A percentile compares a stretch with the other conserved stretches of the same genome.
Evolutionary conservation across 2,113 vertebrate species (phyloP).

Genomic region (Varanus salvator): DNA sequence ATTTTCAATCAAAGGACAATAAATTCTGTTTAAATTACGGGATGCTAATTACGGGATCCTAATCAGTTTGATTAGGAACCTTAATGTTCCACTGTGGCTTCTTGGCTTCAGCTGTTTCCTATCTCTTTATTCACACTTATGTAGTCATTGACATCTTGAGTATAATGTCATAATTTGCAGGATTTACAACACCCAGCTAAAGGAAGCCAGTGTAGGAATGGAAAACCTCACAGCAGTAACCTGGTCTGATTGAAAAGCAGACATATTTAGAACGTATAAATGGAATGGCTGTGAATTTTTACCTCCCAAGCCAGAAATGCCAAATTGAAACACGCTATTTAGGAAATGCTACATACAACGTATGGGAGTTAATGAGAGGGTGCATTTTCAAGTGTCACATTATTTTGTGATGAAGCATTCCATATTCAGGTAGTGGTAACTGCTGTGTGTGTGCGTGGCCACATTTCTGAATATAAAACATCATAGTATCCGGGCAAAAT

Average conservation of each 20-base stretch:
- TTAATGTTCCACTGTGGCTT: background rate
- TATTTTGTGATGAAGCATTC: background rate
- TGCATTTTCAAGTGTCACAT: background rate
- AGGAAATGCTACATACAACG: background rate
- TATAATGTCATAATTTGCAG: background rate
- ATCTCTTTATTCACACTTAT: background rate
- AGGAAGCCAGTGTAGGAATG: background rate
- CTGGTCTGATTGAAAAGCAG: background rate
- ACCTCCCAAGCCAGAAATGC: background rate
- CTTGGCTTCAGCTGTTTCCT: background rate
- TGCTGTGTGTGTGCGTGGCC: background rate
- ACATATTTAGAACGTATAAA: background rate
- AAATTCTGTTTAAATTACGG: constrained; percentile 3
- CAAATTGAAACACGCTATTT: background rate
- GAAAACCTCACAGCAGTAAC: background rate
- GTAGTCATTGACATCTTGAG: background rate
- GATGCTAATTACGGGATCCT: background rate
- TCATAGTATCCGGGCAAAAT: background rate
- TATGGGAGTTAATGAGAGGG: background rate
- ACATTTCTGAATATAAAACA: background rate
- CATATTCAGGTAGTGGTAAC: background rate
- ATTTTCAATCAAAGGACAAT: constrained; percentile 33
- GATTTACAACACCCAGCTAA: background rate
- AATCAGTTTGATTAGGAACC: background rate
- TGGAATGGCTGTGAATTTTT: background rate